Evolutionary conservation across 2,888 invertebrate species (phyloP), one percentile per base, ranked within the genome.

Genomic region (Orthonychiurus folsomi): DNA sequence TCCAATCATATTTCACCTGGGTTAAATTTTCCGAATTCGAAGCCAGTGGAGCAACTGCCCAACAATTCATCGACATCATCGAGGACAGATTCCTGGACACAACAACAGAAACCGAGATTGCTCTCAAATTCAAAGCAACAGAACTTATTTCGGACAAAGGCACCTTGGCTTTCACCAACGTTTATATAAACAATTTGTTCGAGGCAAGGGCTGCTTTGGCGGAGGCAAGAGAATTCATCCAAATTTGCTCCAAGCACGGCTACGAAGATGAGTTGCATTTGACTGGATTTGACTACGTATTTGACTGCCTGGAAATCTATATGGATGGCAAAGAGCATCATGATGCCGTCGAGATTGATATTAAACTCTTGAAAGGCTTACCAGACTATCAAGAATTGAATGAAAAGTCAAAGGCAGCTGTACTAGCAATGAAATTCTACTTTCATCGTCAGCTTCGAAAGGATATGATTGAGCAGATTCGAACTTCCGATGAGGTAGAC

Each of bases 381-480:
- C 20, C 24, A 9, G 24, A 21, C 24, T 20, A 52, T 21, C 12
- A 52, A 12, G 9, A 12, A n/a, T 23, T 52, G 20, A 52, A n/a
- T 23, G n/a, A 52, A 12, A 52, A 52, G 20, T 24, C 59, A n/a
- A 57, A 62, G 28, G 60, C 61, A 20, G 60, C 55, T 28, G 60
- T 60, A 1, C 37, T 59, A 57, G 64, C 63, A 3, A 56, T 61
- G 9, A 62, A 62, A 21, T 59, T 63, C 50, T 66, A 59, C 50
- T 66, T 66, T 47, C 20, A 61, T 37, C 50, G 59, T 18, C 26
- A 58, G 25, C 58, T 63, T 12, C 18, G 56, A 2, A 37, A 50
- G 18, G 37, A 50, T 2, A 21, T 24, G 18, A 20, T 48, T 9
- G 53, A 27, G 25, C 63, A 63, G 48, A 21, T 63, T 48, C 15